Percentiles rank a stretch among this genome's conserved stretches.
Conservation (phyloP, 2,888 invertebrate species). For the Sympetrum striolatum region DNA sequence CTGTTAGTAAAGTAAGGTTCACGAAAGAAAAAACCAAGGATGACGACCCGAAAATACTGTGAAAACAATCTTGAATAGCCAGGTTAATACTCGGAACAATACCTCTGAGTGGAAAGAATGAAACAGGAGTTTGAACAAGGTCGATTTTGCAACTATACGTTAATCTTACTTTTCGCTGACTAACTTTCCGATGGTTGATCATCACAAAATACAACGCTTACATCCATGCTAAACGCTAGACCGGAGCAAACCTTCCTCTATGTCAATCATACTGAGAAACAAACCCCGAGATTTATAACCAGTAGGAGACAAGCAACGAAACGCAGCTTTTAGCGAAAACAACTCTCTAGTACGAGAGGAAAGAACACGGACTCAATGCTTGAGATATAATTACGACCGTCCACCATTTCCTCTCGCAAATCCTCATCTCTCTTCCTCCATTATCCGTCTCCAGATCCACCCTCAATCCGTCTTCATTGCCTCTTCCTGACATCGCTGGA, state of each 20-base stretch:
- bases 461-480: not conserved
- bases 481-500: not conserved
- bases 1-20: no score
- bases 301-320: not conserved
- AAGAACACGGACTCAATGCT: not conserved
- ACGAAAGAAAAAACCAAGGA: not conserved
- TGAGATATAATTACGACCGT: not conserved
- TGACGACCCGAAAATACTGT: no score
- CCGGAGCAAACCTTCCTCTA: no score
- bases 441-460: not conserved
- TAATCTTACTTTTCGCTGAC: no score
- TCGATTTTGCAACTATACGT: no score
- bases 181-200: no score
- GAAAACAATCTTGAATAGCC: not conserved
- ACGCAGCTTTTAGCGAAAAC: not conserved
- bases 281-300: no score
- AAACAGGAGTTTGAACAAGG: not conserved
- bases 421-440: not conserved
- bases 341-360: not conserved
- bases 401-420: not conserved
- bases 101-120: not conserved
- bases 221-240: no score
- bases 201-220: no score
- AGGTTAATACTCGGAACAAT: not conserved
- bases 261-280: no score